Conservation (phyloP, 1,140 invertebrate species). For the Platorchestia sp. region DNA sequence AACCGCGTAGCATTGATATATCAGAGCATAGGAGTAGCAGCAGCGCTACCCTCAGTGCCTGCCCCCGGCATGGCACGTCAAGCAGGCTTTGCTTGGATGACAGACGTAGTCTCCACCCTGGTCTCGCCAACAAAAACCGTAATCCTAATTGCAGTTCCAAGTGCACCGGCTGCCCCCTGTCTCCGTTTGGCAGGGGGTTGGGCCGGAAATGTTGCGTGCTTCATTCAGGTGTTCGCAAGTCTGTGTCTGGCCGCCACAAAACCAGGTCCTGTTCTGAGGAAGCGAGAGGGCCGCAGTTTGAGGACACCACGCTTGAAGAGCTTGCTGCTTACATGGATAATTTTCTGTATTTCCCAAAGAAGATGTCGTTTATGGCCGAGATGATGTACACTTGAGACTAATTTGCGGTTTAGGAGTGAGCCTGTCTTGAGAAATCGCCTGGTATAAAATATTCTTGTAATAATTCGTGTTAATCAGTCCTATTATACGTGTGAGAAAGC, state of each 20-base stretch:
- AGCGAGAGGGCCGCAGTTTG: conserved; percentile 71
- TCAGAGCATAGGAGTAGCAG: neutral
- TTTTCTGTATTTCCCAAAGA: conserved; percentile 93
- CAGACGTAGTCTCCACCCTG: neutral
- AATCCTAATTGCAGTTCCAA: neutral
- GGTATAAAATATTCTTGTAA: neutral
- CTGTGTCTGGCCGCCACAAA: neutral
- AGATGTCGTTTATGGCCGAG: conserved; percentile 96
- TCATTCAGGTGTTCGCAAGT: neutral
- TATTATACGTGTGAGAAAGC: neutral
- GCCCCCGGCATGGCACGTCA: neutral
- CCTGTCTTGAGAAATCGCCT: neutral
- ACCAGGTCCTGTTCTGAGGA: conserved; percentile 62
- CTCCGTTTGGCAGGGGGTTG: neutral
- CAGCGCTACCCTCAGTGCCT: neutral
- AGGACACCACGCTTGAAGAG: conserved; percentile 86
- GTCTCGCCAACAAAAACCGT: neutral
- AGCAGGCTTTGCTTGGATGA: neutral
- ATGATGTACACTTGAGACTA: conserved; percentile 92
- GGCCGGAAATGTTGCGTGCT: neutral
- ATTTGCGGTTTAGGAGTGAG: neutral
- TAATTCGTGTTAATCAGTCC: neutral
- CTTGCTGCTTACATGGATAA: conserved; percentile 93
- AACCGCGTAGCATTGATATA: conserved; percentile 13
- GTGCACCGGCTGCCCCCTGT: neutral